Evolutionary conservation across 2,797 vertebrate genomes (phyloP).

Genomic region (Danio tinwini): DNA sequence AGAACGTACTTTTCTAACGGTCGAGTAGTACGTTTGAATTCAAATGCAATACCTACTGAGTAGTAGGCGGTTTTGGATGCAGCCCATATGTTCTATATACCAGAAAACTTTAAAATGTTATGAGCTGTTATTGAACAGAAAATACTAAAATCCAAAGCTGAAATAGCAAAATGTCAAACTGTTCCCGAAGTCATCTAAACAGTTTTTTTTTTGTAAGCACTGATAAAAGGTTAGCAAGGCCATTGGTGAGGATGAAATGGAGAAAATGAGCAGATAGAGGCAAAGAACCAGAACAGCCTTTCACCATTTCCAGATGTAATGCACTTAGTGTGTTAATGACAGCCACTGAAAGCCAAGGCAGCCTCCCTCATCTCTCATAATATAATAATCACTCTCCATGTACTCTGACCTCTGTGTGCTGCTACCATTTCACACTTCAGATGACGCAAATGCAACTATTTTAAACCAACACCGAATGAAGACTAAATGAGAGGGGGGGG

Average conservation of each 20-base stretch:
- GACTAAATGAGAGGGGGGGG: conserved; percentile 4
- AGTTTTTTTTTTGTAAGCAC: background rate
- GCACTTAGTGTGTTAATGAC: conserved; percentile 32
- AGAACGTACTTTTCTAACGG: too few species aligned
- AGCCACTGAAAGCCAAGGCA: conserved; percentile 31
- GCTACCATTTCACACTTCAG: conserved; percentile 18
- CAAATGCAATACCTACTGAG: too few species aligned
- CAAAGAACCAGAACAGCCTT: conserved; percentile 8
- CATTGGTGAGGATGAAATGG: background rate
- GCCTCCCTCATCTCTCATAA: conserved; percentile 12
- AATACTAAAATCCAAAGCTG: too few species aligned
- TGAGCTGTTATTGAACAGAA: too few species aligned
- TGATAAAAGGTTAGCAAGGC: conserved; percentile 1
- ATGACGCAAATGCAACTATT: conserved; percentile 24
- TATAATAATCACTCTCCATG: conserved; percentile 35
- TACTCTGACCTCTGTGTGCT: conserved; percentile 32
- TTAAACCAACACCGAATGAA: conserved; percentile 22
- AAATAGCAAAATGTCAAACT: background rate
- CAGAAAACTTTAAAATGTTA: too few species aligned
- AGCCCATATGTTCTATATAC: too few species aligned
- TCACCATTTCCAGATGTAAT: conserved; percentile 42
- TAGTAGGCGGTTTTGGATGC: too few species aligned
- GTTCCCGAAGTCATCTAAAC: background rate
- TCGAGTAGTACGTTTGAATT: too few species aligned
- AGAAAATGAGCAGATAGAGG: conserved; percentile 3